A percentile compares a stretch with the other conserved stretches of the same genome.
phyloP scores from a whole-genome alignment of 2,113 vertebrate species.

The Triplophysa siluroides region DNA sequence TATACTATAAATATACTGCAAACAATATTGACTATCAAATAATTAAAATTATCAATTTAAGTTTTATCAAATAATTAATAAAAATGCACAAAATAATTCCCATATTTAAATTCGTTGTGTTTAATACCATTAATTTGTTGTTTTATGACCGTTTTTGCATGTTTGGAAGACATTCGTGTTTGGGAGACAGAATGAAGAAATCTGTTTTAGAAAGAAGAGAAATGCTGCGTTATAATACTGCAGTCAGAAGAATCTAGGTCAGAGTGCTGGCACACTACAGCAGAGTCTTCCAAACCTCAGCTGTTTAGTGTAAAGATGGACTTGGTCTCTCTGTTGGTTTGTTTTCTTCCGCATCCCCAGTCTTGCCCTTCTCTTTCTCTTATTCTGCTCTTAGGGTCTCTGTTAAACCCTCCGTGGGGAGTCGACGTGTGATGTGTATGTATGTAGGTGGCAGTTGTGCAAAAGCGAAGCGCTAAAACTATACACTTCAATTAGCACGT shows the following conservation, averaged over 20 bases:
- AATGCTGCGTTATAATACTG: conserved; percentile 1
- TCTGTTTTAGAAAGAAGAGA: background rate
- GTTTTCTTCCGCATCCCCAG: background rate
- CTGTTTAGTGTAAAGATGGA: conserved; percentile 1
- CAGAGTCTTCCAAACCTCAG: conserved; percentile 10
- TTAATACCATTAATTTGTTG: no score
- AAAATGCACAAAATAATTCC: no score
- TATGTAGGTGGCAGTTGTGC: background rate
- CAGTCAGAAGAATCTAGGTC: conserved; percentile 42
- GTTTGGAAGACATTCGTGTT: background rate
- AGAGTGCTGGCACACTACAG: conserved; percentile 21
- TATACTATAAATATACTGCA: no score
- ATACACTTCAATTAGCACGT: conserved; percentile 18
- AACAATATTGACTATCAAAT: no score
- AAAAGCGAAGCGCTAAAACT: conserved; percentile 16
- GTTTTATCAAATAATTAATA: no score
- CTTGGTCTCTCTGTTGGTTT: conserved; percentile 1
- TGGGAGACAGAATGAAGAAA: background rate
- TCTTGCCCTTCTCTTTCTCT: background rate
- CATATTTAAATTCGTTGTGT: no score
- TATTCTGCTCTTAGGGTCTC: background rate
- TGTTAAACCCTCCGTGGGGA: background rate
- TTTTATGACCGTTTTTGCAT: no score
- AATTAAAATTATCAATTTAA: no score
- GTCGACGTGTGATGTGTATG: conserved; percentile 2